These are phyloP conservation scores for Mellivora capensis DNA, from an alignment of 2,113 vertebrate genomes.

Conservation along the genomic window DNA sequence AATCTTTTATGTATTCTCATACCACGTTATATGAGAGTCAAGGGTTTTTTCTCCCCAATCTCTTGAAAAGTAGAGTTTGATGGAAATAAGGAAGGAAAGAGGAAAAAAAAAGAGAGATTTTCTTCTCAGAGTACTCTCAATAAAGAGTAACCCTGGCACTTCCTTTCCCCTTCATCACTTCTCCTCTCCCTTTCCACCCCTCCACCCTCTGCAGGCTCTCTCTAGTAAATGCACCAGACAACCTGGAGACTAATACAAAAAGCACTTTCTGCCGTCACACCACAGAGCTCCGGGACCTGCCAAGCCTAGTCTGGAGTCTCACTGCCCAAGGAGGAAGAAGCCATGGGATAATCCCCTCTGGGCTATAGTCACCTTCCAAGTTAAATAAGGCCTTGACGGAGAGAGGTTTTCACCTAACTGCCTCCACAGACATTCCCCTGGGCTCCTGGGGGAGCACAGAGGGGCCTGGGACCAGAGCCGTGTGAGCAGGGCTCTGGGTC, in stretches of 20 bases:
- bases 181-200: background rate
- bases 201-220: background rate
- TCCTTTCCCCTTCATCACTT: background rate
- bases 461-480: background rate
- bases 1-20: background rate
- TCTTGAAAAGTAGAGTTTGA: background rate
- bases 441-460: too few species aligned
- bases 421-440: background rate
- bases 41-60: background rate
- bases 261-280: background rate
- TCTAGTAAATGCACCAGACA: background rate
- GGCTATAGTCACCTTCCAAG: background rate
- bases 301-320: background rate
- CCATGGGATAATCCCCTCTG: background rate
- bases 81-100: background rate
- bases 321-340: background rate
- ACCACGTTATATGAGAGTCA: background rate
- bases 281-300: background rate
- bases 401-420: background rate
- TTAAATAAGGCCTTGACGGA: background rate
- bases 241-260: background rate
- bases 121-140: background rate
- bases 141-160: background rate
- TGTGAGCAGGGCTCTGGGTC: background rate
- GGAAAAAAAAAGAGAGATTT: background rate